A percentile compares a stretch with the other conserved stretches of the same genome.
Conservation (phyloP, 1,140 invertebrate species). For the Drosophila pseudoananassae region DNA sequence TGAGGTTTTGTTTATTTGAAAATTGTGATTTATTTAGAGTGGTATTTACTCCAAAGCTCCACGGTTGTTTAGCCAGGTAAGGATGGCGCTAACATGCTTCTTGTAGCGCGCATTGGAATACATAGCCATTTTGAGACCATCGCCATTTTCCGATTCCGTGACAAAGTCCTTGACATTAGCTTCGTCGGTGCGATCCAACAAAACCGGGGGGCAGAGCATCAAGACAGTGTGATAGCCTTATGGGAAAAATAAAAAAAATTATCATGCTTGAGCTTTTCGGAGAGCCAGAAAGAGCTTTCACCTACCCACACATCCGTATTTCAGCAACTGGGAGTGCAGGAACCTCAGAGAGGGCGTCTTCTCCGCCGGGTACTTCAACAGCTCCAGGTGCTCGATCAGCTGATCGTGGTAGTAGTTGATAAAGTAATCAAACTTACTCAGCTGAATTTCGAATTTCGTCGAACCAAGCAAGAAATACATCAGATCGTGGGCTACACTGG, state of each 20-base stretch:
- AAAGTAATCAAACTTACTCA: conserved; percentile 62
- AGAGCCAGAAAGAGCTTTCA: neutral
- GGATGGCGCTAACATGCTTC: conserved; percentile 40
- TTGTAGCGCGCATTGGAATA: conserved; percentile 47
- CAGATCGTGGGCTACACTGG: conserved; percentile 74
- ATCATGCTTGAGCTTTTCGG: neutral
- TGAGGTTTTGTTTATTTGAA: no score
- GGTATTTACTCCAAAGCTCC: conserved; percentile 32
- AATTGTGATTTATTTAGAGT: neutral
- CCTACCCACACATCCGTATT: conserved; percentile 58
- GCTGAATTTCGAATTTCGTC: conserved; percentile 47
- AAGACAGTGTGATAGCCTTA: conserved; percentile 45
- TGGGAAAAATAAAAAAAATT: neutral
- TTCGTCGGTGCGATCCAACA: conserved; percentile 47
- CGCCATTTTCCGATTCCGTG: conserved; percentile 37
- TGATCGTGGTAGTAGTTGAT: conserved; percentile 65
- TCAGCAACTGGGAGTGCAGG: conserved; percentile 61
- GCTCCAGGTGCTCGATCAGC: conserved; percentile 43
- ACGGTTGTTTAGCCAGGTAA: conserved; percentile 52
- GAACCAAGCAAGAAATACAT: conserved; percentile 70
- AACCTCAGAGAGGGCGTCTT: conserved; percentile 76
- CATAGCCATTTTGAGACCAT: conserved; percentile 49
- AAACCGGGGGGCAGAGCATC: conserved; percentile 47
- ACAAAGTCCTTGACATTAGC: conserved; percentile 51
- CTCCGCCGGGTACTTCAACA: conserved; percentile 56